Conservation (phyloP, 1,140 invertebrate species). For the Xylocopa sonorina region DNA sequence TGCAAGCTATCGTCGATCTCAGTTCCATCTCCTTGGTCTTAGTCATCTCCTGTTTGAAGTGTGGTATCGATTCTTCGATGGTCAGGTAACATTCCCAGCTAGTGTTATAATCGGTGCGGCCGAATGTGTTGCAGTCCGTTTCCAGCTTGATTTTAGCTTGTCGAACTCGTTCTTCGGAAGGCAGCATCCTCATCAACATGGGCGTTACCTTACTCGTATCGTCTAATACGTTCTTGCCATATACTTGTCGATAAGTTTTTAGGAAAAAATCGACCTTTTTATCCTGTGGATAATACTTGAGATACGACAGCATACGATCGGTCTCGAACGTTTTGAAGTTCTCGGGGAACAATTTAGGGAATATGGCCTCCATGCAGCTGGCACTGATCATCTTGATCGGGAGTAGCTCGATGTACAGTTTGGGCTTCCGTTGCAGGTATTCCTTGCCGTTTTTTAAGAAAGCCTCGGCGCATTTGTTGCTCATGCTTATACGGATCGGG, state of each 20-base stretch:
- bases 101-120: neutral
- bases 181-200: slow-evolving; percentile 61
- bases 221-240: slow-evolving; percentile 58
- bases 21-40: slow-evolving; percentile 28
- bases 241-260: slow-evolving; percentile 63
- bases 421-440: slow-evolving; percentile 56
- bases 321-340: slow-evolving; percentile 47
- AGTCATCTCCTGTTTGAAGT: slow-evolving; percentile 64
- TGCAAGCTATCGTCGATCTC: slow-evolving; percentile 38
- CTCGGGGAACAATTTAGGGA: slow-evolving; percentile 61
- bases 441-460: slow-evolving; percentile 68
- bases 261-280: slow-evolving; percentile 55
- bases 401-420: slow-evolving; percentile 54
- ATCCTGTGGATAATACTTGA: slow-evolving; percentile 64
- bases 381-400: slow-evolving; percentile 59
- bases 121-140: too few species aligned
- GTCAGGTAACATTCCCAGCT: slow-evolving; percentile 74
- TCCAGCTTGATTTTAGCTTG: slow-evolving; percentile 67
- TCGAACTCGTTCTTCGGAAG: slow-evolving; percentile 62
- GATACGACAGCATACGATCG: slow-evolving; percentile 39
- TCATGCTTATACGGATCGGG: slow-evolving; percentile 42
- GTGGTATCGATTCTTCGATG: slow-evolving; percentile 58
- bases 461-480: slow-evolving; percentile 55
- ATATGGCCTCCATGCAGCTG: slow-evolving; percentile 62
- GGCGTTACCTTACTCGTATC: slow-evolving; percentile 42